Evolutionary conservation across 2,113 vertebrate genomes (phyloP).

Genomic region (Ovis aries): ARS-UI_Ramb_v3.0 NC_056060.1:38370501-38371000

Average conservation of each 20-base stretch:
- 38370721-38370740: conserved; percentile 40
- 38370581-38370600: conserved; percentile 12
- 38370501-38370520: not conserved
- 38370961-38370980: not conserved
- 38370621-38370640: conserved; percentile 41
- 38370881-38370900: not conserved
- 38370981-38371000: not conserved
- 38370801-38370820: not conserved
- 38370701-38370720: conserved; percentile 28
- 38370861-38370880: not conserved
- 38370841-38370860: no score
- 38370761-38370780: conserved; percentile 14
- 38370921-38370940: not conserved
- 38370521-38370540: not conserved
- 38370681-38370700: conserved; percentile 42
- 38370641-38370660: conserved; percentile 66
- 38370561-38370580: not conserved
- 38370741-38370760: not conserved
- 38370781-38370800: conserved; percentile 15
- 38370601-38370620: conserved; percentile 37
- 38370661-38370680: conserved; percentile 68
- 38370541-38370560: not conserved
- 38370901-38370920: not conserved
- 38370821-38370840: not conserved
- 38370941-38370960: not conserved